These are phyloP conservation scores for Peromyscus nudipes DNA, from an alignment of 2,797 vertebrate species.

Conservation along the genomic window DNA sequence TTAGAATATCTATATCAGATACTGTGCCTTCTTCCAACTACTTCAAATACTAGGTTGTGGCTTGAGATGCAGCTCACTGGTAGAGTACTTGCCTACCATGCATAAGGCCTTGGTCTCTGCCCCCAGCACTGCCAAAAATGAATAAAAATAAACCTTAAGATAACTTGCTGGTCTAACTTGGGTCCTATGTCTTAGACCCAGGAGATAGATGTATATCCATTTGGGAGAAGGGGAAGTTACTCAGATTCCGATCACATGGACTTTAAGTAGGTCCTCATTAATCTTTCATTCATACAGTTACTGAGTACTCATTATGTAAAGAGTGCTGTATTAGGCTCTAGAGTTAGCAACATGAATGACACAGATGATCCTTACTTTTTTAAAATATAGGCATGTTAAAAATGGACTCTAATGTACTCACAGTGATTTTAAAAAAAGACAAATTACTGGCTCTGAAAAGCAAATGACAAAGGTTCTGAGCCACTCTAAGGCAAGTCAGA, in stretches of 20 bases:
- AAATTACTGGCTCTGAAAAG: constrained; percentile 38
- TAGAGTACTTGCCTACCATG: not conserved
- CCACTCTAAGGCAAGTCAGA: not conserved
- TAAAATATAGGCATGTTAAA: constrained; percentile 39
- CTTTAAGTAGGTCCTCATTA: constrained; percentile 20
- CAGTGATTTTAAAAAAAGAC: not conserved
- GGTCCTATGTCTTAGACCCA: constrained; percentile 38
- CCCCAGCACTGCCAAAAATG: not conserved
- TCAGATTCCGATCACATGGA: not conserved
- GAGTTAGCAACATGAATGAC: not conserved
- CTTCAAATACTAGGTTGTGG: constrained; percentile 32
- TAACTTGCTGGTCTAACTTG: constrained; percentile 17
- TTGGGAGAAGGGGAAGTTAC: not conserved
- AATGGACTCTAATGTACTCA: constrained; percentile 27
- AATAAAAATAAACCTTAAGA: not conserved
- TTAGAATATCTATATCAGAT: constrained; percentile 22
- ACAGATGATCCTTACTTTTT: constrained; percentile 35
- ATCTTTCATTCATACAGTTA: constrained; percentile 32
- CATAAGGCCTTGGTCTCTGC: not conserved
- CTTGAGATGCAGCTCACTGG: not conserved
- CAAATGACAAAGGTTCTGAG: constrained; percentile 29
- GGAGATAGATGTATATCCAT: constrained; percentile 7
- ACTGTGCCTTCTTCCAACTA: constrained; percentile 4
- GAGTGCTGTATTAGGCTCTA: constrained; percentile 1
- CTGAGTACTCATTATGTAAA: not conserved